phyloP scores from a whole-genome alignment of 2,113 vertebrate genomes.

The Bubo scandiacus region DNA sequence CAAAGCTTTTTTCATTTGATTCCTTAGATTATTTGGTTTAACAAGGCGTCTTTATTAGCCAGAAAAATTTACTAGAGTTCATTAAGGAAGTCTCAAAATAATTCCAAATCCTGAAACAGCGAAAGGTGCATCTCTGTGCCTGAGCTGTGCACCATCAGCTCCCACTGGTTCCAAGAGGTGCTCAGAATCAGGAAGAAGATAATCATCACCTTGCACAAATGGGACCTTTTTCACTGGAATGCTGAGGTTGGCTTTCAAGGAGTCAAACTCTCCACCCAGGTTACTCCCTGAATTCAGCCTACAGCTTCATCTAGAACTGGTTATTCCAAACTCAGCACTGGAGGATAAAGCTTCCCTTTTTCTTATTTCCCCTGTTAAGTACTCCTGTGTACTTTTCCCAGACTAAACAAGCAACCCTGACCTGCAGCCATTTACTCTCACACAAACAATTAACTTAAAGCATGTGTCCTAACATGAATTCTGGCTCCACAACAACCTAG shows the following conservation, averaged over 20 bases:
- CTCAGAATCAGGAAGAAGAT: slow-evolving; percentile 20
- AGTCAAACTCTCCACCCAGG: slow-evolving; percentile 36
- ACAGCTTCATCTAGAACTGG: slow-evolving; percentile 43
- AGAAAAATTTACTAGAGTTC: background rate
- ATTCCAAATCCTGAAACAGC: background rate
- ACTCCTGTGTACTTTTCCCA: slow-evolving; percentile 48
- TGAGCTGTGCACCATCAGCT: background rate
- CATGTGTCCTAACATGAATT: slow-evolving; percentile 63
- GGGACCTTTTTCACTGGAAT: slow-evolving; percentile 36
- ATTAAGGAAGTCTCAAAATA: background rate
- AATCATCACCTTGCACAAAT: background rate
- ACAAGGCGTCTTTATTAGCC: background rate
- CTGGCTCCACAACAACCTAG: slow-evolving; percentile 32
- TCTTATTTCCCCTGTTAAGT: slow-evolving; percentile 37
- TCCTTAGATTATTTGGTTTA: background rate
- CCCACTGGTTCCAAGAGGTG: background rate
- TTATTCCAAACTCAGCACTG: slow-evolving; percentile 48
- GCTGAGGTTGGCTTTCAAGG: slow-evolving; percentile 51
- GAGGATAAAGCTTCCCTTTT: slow-evolving; percentile 43
- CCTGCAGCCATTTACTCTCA: slow-evolving; percentile 58
- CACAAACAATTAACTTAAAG: slow-evolving; percentile 58
- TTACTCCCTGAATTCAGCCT: slow-evolving; percentile 37
- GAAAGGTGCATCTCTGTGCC: background rate
- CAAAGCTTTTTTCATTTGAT: background rate
- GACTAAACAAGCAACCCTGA: slow-evolving; percentile 59